Base-by-base conservation (phyloP, 2,113 vertebrate species). In the Dendrocopos noguchii region DNA sequence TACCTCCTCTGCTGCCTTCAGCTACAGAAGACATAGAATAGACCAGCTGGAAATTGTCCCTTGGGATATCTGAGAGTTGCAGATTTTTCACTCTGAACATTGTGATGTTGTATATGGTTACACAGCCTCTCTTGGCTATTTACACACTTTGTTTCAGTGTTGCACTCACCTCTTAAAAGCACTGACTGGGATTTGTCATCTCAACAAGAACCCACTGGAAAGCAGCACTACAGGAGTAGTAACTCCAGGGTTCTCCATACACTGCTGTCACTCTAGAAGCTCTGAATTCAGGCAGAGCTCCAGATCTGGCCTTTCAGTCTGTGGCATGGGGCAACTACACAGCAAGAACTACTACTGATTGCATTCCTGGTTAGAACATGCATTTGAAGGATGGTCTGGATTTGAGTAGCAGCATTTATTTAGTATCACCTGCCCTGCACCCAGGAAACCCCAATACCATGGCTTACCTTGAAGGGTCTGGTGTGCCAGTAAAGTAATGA, bases 401-500 rank as follows among this genome's bases (percentile, higher is more conserved):
- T 42, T 77, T 11, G 9, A 27, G 24, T 39, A 64, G 56, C 82
- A 83, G 42, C 7, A 8, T 28, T 93, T 72, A 10, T 56, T 82
- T 46, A n/a, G 3, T 19, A 59, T 42, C n/a, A 36, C 5, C 65
- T 66, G 36, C 82, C 59, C 60, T 61, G 46, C 8, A 70, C 27
- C 66, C 59, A 76, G 59, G 52, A 16, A 82, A 56, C 20, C 39
- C 61, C 60, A 18, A 1, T 29, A 61, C 50, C 56, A 61, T 61
- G 68, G 68, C 97, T 65, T 94, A 98, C 98, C 98, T 98, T 94
- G 98, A 97, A 81, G 98, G 98, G 61, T 98, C 98, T 44, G 98
- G 98, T 1, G 98, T 98, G 96, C 98, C 98, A 3, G 98, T 98
- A 91, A 98, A 97, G 97, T 97, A 98, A 94, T 98, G 98, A 79